These are phyloP conservation scores for Pimephales promelas DNA, from an alignment of 2,113 vertebrate species.

Conservation along the genomic window DNA sequence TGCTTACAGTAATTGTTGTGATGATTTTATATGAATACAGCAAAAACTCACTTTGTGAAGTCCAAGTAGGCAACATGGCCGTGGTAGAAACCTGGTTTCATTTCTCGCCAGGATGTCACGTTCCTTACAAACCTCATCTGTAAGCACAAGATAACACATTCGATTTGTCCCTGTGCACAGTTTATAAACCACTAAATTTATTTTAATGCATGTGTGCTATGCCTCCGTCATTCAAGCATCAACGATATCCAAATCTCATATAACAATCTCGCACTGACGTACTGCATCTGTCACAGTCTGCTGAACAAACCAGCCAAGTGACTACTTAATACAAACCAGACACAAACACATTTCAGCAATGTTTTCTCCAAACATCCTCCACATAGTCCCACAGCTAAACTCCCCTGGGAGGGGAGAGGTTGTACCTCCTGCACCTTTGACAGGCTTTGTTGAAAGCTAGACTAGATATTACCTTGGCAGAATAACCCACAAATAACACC, in stretches of 20 bases:
- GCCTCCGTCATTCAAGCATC: constrained; percentile 6
- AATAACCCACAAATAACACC: constrained; percentile 57
- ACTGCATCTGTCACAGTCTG: constrained; percentile 8
- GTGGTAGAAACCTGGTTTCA: constrained; percentile 98
- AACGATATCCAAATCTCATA: constrained; percentile 23
- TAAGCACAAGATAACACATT: constrained; percentile 27
- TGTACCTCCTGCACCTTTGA: constrained; percentile 34
- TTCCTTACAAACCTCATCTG: constrained; percentile 92
- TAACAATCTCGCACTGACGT: background rate
- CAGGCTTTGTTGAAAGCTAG: constrained; percentile 44
- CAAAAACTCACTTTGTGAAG: constrained; percentile 78
- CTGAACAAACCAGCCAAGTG: constrained; percentile 20
- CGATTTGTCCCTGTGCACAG: background rate
- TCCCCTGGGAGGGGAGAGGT: background rate
- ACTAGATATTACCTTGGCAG: constrained; percentile 64
- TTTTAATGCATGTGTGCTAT: background rate
- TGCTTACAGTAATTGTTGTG: background rate
- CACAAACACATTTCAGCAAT: constrained; percentile 8
- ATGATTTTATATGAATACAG: background rate
- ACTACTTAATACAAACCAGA: background rate
- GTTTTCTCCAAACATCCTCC: background rate
- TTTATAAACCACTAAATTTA: background rate
- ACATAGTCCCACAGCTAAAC: background rate
- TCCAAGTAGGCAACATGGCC: constrained; percentile 95
- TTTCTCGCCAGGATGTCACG: constrained; percentile 95